phyloP scores from a whole-genome alignment of 2,797 vertebrate species.

The Ceryle rudis region DNA sequence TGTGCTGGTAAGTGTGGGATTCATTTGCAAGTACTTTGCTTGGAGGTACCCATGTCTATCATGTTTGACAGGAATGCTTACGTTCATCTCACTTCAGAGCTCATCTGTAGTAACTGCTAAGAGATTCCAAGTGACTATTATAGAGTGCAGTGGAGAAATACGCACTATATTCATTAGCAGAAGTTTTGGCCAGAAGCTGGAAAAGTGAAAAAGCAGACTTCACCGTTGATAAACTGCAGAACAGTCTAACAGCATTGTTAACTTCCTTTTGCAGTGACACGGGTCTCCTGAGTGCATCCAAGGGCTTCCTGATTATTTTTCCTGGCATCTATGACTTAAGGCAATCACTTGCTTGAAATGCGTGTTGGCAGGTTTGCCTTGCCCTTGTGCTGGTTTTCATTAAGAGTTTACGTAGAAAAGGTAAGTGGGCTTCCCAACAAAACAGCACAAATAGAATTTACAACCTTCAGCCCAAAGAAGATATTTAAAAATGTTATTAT shows the following conservation, averaged over 20 bases:
- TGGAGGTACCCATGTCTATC: neutral
- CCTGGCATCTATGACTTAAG: neutral
- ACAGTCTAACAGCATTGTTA: neutral
- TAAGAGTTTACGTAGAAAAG: neutral
- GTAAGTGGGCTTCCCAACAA: neutral
- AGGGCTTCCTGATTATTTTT: constrained; percentile 13
- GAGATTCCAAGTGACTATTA: neutral
- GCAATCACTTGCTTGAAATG: neutral
- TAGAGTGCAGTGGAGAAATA: neutral
- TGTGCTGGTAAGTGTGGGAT: neutral
- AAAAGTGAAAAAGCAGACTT: neutral
- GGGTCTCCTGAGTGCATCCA: neutral
- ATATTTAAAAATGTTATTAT: neutral
- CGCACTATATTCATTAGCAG: neutral
- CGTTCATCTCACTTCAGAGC: neutral
- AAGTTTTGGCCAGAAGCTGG: neutral
- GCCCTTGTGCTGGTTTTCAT: neutral
- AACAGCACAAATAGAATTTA: neutral
- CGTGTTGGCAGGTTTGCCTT: neutral
- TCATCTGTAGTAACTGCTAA: neutral
- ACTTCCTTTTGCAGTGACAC: neutral
- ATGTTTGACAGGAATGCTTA: neutral
- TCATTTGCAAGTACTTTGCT: neutral
- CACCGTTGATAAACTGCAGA: neutral
- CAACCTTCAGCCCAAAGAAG: neutral